Conservation (phyloP, 2,888 invertebrate species). For the Cepaea hortensis region DNA sequence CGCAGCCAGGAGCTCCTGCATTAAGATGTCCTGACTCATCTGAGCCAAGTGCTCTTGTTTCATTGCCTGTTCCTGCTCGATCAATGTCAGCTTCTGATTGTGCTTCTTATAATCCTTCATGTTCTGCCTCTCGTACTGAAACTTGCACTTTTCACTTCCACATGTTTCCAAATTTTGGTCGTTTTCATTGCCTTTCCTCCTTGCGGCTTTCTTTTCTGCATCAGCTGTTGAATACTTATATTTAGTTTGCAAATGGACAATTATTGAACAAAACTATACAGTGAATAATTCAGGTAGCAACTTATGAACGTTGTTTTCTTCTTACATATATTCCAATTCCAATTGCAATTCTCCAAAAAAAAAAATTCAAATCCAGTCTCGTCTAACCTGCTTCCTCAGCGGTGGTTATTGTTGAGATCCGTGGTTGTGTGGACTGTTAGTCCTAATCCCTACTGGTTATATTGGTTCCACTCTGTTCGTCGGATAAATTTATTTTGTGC, state of each 20-base stretch:
- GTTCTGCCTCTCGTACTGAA: conserved; percentile 69
- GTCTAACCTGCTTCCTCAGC: too few relatives aligned
- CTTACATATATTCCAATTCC: too few relatives aligned
- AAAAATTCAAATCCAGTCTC: neutral
- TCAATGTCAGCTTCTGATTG: conserved; percentile 60
- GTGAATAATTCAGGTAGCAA: too few relatives aligned
- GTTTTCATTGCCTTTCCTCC: conserved; percentile 3
- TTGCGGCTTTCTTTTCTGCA: neutral
- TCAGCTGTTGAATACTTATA: neutral
- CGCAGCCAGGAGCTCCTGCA: conserved; percentile 58
- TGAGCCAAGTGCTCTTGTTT: conserved; percentile 63
- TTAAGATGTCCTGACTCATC: conserved; percentile 62
- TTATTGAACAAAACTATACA: too few relatives aligned
- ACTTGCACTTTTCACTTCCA: conserved; percentile 53
- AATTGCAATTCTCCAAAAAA: neutral
- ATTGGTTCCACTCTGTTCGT: too few relatives aligned
- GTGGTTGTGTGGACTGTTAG: too few relatives aligned
- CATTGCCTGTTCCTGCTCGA: conserved; percentile 57
- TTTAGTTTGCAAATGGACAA: too few relatives aligned
- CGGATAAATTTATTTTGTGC: too few relatives aligned
- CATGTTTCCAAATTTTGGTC: neutral
- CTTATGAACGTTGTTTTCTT: too few relatives aligned
- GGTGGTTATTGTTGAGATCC: too few relatives aligned
- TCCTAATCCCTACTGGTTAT: too few relatives aligned
- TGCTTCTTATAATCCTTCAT: conserved; percentile 66